Conservation (phyloP, 2,797 vertebrate species). For the Sternotherus odoratus region DNA sequence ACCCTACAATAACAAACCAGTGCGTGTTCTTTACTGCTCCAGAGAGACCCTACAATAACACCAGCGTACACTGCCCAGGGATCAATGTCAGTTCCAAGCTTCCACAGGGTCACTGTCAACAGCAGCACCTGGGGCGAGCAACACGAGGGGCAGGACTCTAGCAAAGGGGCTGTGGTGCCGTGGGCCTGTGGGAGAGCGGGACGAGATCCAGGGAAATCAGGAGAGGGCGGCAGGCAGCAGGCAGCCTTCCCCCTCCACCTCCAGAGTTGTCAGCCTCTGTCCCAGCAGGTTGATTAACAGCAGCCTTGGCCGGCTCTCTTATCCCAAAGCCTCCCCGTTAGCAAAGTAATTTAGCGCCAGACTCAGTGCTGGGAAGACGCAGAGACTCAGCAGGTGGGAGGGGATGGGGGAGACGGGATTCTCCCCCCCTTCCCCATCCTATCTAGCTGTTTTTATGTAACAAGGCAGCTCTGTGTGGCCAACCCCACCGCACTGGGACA, state of each 20-base stretch:
- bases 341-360: not conserved
- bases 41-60: not conserved
- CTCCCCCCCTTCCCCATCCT: too few species aligned
- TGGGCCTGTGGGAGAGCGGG: not conserved
- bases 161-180: not conserved
- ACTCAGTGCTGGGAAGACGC: not conserved
- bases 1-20: not conserved
- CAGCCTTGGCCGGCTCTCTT: not conserved
- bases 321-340: not conserved
- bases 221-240: not conserved
- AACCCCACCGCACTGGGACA: not conserved
- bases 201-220: not conserved
- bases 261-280: too few species aligned
- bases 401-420: not conserved
- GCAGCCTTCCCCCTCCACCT: not conserved
- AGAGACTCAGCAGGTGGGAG: not conserved
- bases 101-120: not conserved
- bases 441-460: not conserved
- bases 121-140: not conserved
- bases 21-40: too few species aligned
- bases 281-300: not conserved
- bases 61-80: not conserved
- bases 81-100: not conserved
- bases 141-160: accelerated
- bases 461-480: not conserved